phyloP scores from a whole-genome alignment of 2,113 vertebrate genomes.

The Cariama cristata region DNA sequence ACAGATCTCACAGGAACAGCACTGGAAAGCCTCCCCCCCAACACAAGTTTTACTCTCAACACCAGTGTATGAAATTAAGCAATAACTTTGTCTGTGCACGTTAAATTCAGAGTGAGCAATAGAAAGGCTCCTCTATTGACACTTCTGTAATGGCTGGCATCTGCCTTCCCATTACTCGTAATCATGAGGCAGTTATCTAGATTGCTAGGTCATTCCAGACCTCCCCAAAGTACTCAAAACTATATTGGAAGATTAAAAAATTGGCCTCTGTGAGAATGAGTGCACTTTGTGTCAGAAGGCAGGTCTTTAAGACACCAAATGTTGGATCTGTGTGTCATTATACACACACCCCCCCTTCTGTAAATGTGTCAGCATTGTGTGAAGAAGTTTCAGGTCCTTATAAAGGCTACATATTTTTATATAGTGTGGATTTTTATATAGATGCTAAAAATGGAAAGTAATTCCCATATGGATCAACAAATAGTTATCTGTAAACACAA shows the following conservation, averaged over 20 bases:
- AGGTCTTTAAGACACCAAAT: fast-evolving
- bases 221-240: background rate
- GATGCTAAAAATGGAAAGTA: background rate
- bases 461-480: background rate
- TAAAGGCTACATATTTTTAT: background rate
- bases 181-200: background rate
- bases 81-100: background rate
- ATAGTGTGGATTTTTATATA: background rate
- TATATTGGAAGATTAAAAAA: background rate
- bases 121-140: background rate
- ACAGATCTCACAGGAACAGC: background rate
- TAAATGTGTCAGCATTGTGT: background rate
- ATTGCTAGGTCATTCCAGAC: background rate
- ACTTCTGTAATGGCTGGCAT: background rate
- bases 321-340: background rate
- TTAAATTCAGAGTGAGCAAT: background rate
- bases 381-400: background rate
- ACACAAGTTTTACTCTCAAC: background rate
- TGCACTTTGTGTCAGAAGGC: background rate
- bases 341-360: background rate
- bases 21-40: background rate
- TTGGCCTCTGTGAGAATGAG: background rate
- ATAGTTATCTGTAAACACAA: background rate
- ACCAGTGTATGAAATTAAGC: background rate
- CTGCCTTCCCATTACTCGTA: background rate